These are phyloP conservation scores for Tromatobia lineatoria DNA, from an alignment of 2,888 invertebrate species.

Conservation along the genomic window DNA sequence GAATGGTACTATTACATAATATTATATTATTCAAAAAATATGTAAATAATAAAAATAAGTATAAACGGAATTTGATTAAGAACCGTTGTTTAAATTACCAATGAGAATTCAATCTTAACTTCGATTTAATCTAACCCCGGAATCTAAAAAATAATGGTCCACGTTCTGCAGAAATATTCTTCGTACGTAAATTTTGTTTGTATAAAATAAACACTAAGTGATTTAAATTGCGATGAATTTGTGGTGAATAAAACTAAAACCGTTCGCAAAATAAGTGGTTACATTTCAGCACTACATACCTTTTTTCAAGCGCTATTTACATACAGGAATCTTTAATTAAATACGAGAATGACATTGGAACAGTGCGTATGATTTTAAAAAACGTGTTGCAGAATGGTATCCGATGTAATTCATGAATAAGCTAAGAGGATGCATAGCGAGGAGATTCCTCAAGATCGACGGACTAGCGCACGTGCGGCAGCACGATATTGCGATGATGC, in stretches of 20 bases:
- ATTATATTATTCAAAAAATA: neutral
- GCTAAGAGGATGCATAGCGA: neutral
- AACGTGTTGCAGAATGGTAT: neutral
- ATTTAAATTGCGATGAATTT: neutral
- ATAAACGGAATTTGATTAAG: neutral
- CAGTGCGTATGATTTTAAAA: neutral
- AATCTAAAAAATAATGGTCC: neutral
- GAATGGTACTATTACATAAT: neutral
- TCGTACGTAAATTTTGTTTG: neutral
- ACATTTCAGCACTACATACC: too few relatives aligned
- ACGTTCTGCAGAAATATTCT: neutral
- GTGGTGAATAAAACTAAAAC: neutral
- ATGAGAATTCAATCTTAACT: neutral
- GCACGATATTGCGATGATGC: slow-evolving; percentile 49
- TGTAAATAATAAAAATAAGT: neutral
- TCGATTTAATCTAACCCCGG: neutral
- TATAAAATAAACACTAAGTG: neutral
- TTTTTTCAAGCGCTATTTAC: neutral
- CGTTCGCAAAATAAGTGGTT: too few relatives aligned
- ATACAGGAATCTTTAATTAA: neutral
- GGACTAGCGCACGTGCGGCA: neutral
- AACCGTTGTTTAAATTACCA: neutral
- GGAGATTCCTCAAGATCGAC: slow-evolving; percentile 37
- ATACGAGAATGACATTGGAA: neutral
- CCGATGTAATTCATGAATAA: slow-evolving; percentile 5